Percentiles rank a stretch among this genome's conserved stretches.
Conservation (phyloP, 1,140 invertebrate species). For the Trichonephila clavata region DNA sequence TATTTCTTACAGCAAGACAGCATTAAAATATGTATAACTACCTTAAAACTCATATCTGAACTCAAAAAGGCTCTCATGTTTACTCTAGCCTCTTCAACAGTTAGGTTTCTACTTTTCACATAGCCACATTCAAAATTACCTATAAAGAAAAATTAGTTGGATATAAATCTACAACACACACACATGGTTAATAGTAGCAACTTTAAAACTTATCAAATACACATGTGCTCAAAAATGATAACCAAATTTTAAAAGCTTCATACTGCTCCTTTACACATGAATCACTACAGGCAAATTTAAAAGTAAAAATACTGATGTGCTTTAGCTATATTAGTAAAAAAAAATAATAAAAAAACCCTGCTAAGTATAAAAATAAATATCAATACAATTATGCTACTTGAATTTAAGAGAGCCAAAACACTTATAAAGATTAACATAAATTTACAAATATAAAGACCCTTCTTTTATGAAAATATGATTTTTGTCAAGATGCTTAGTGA, state of each 20-base stretch:
- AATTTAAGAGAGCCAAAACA: too few relatives aligned
- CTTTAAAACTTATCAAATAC: too few relatives aligned
- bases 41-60: slow-evolving; percentile 37
- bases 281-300: not conserved
- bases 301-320: not conserved
- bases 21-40: not conserved
- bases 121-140: slow-evolving; percentile 41
- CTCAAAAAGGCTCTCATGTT: slow-evolving; percentile 19
- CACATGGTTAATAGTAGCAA: too few relatives aligned
- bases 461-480: too few relatives aligned
- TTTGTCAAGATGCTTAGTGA: too few relatives aligned
- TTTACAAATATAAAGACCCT: too few relatives aligned
- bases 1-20: too few relatives aligned
- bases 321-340: too few relatives aligned
- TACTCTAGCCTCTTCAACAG: slow-evolving; percentile 9
- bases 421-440: too few relatives aligned
- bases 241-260: not conserved
- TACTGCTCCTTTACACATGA: not conserved
- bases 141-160: not conserved
- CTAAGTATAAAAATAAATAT: too few relatives aligned
- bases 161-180: not conserved
- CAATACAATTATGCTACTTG: too few relatives aligned
- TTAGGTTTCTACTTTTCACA: slow-evolving; percentile 21
- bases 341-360: too few relatives aligned
- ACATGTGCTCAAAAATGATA: not conserved